Conservation (phyloP, 2,113 vertebrate genomes). For the Silurus meridionalis region DNA sequence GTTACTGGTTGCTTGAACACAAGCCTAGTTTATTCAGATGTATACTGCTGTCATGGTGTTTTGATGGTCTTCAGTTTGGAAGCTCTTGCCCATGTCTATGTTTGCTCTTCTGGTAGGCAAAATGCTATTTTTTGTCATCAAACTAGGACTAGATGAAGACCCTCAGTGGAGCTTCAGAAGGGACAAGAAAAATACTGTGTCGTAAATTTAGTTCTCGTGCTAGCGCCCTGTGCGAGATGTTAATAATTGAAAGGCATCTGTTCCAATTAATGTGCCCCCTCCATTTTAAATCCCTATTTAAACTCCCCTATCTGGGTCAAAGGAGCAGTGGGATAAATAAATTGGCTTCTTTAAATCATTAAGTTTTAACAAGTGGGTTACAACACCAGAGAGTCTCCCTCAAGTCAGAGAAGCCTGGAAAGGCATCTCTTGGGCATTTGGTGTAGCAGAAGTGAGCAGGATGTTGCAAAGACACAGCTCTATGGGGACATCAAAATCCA, state of each 20-base stretch:
- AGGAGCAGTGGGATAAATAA: conserved; percentile 55
- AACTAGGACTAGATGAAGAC: conserved; percentile 40
- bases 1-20: not conserved
- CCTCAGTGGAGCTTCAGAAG: conserved; percentile 14
- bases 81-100: not conserved
- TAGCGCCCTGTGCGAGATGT: conserved; percentile 74
- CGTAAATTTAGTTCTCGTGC: conserved; percentile 74
- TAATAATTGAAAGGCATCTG: conserved; percentile 85
- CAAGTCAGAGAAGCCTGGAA: not conserved
- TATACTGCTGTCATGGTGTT: conserved; percentile 1
- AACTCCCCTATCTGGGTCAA: conserved; percentile 81
- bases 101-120: not conserved
- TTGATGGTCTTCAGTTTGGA: not conserved
- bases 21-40: not conserved
- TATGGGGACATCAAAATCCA: conserved; percentile 25
- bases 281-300: conserved; percentile 81
- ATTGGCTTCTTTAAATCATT: conserved; percentile 55
- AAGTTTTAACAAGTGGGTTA: conserved; percentile 54
- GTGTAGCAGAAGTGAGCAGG: conserved; percentile 20
- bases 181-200: conserved; percentile 43
- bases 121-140: not conserved
- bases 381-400: conserved; percentile 36
- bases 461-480: conserved; percentile 21
- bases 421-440: conserved; percentile 10
- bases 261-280: conserved; percentile 81